Percentiles rank a stretch among this genome's conserved stretches.
Conservation (phyloP, 2,797 vertebrate species). For the Gallinago solitaria region DNA sequence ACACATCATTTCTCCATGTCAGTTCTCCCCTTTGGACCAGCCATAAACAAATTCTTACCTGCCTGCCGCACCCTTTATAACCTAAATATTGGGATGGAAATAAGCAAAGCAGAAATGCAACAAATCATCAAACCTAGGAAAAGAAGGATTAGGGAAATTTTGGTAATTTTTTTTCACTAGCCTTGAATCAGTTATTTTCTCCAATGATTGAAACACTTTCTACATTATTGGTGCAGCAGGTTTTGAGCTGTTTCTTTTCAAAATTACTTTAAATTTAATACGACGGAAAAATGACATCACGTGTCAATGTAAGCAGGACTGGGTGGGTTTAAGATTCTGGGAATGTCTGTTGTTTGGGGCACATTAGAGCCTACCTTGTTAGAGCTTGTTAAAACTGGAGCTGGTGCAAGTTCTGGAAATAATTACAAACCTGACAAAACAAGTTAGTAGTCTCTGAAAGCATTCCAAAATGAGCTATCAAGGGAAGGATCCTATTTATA, state of each 20-base stretch:
- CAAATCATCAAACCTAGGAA: not conserved
- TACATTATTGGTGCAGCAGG: not conserved
- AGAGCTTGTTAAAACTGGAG: not conserved
- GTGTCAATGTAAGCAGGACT: not conserved
- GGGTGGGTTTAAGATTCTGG: not conserved
- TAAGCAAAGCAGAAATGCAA: not conserved
- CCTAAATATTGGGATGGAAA: not conserved
- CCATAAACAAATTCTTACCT: not conserved
- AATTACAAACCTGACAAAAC: not conserved
- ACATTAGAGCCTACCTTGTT: not conserved
- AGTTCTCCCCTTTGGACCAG: not conserved
- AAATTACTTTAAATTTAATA: not conserved
- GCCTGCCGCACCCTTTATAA: not conserved
- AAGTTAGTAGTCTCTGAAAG: conserved; percentile 4
- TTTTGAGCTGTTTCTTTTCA: not conserved
- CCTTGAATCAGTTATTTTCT: not conserved
- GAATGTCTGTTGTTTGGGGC: not conserved
- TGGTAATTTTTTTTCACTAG: not conserved
- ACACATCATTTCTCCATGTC: not conserved
- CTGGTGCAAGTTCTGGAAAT: conserved; percentile 16
- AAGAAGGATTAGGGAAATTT: not conserved
- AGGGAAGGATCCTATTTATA: not conserved
- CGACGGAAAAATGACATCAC: not conserved
- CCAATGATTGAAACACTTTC: not conserved
- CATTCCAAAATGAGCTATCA: not conserved